These are phyloP conservation scores for Clistopyga incitator DNA, from an alignment of 2,888 invertebrate genomes.

Conservation along the genomic window DNA sequence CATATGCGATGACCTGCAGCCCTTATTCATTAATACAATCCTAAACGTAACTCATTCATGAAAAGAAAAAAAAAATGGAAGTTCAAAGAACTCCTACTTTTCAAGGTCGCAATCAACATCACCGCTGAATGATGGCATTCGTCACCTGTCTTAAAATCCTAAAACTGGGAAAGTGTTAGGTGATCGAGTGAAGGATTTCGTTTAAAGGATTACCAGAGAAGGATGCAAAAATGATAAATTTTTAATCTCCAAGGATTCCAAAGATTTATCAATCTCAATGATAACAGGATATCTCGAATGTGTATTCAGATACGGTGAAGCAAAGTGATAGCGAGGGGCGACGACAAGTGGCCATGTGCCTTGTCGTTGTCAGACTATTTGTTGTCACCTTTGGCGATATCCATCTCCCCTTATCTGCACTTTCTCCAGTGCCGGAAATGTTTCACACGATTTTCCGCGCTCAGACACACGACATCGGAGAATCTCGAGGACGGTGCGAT, in stretches of 20 bases:
- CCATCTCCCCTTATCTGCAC: conserved; percentile 37
- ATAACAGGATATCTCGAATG: conserved; percentile 46
- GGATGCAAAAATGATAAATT: conserved; percentile 3
- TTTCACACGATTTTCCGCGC: conserved; percentile 57
- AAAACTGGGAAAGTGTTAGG: no score
- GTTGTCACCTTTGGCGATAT: conserved; percentile 50
- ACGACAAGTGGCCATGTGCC: conserved; percentile 28
- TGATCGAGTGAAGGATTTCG: no score
- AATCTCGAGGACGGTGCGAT: conserved; percentile 46
- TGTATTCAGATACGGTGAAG: conserved; percentile 3
- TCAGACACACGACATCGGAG: conserved; percentile 35
- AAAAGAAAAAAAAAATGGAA: neutral
- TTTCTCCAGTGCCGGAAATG: conserved; percentile 45
- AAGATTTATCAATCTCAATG: conserved; percentile 14
- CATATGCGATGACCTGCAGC: neutral
- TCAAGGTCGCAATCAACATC: no score
- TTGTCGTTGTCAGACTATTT: conserved; percentile 13
- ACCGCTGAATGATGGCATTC: no score
- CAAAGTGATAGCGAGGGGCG: conserved; percentile 24
- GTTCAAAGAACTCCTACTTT: neutral
- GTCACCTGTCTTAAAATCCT: no score
- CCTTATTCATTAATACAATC: conserved; percentile 27
- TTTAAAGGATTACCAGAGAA: neutral
- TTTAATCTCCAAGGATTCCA: neutral
- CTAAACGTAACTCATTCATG: neutral